Percentiles rank a stretch among this genome's conserved stretches.
These are phyloP conservation scores for Anguilla megastoma DNA, from an alignment of 2,797 vertebrate genomes.

Conservation along the genomic window DNA sequence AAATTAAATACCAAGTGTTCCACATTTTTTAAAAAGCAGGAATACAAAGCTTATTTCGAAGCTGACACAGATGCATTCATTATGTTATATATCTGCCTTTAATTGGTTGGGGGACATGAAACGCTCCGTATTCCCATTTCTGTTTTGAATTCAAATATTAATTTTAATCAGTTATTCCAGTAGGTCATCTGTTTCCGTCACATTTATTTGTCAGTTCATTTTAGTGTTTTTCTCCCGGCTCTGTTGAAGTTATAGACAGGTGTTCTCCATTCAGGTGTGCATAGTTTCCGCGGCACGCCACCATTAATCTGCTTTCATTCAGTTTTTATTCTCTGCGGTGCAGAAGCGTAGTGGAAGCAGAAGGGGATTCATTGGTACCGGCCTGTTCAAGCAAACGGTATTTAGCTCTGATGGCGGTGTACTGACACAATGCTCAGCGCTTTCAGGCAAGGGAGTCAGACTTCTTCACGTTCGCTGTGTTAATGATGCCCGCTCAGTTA, in stretches of 20 bases:
- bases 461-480: background rate
- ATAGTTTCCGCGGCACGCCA: background rate
- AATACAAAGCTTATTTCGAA: background rate
- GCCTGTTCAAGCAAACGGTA: background rate
- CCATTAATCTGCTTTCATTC: background rate
- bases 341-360: background rate
- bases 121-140: background rate
- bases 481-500: slow-evolving; percentile 17
- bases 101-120: background rate
- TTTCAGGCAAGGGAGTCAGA: background rate
- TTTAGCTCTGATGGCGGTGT: background rate
- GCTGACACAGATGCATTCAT: background rate
- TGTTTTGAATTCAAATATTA: background rate
- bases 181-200: background rate
- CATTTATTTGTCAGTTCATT: background rate
- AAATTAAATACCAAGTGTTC: background rate
- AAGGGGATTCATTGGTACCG: background rate
- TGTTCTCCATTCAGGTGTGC: background rate
- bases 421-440: background rate
- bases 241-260: background rate
- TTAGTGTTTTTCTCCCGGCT: background rate
- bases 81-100: background rate
- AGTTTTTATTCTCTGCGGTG: background rate
- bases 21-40: slow-evolving; percentile 20
- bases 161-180: background rate